Conservation (phyloP, 2,797 vertebrate species). For the Scomberomorus guttatus region DNA sequence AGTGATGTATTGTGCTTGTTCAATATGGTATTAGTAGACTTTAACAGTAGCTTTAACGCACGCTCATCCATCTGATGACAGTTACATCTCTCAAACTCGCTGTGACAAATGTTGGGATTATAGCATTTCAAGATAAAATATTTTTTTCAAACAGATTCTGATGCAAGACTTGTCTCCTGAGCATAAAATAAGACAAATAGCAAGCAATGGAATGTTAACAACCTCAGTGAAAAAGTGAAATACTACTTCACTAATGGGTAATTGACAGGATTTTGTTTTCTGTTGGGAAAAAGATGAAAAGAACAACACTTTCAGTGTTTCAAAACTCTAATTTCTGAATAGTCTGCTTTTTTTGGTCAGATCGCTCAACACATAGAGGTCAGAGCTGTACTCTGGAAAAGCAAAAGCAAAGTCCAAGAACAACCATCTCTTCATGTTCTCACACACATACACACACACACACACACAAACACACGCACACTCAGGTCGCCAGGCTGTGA, state of each 20-base stretch:
- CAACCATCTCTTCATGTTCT: slow-evolving; percentile 34
- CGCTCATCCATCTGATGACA: slow-evolving; percentile 42
- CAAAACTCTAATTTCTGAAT: slow-evolving; percentile 16
- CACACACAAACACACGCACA: slow-evolving; percentile 35
- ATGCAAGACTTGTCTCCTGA: neutral
- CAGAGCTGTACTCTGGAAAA: slow-evolving; percentile 42
- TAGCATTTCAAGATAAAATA: slow-evolving; percentile 38
- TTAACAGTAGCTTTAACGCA: slow-evolving; percentile 38
- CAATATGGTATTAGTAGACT: slow-evolving; percentile 44
- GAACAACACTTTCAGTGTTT: slow-evolving; percentile 34
- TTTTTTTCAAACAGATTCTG: slow-evolving; percentile 14
- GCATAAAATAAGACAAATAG: slow-evolving; percentile 2
- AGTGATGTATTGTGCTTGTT: slow-evolving; percentile 49
- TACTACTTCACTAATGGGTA: neutral
- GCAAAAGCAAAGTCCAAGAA: slow-evolving; percentile 53
- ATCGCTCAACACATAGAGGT: slow-evolving; percentile 22
- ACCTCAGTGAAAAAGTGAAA: slow-evolving; percentile 8
- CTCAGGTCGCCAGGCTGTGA: slow-evolving; percentile 68
- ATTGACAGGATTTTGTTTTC: neutral
- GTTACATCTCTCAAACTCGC: slow-evolving; percentile 20
- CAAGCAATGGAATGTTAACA: neutral
- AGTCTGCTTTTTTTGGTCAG: neutral
- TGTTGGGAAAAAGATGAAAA: slow-evolving; percentile 8
- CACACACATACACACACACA: slow-evolving; percentile 23
- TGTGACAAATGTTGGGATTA: slow-evolving; percentile 49